A percentile compares a stretch with the other conserved stretches of the same genome.
Conservation (phyloP, 2,888 invertebrate genomes). For the Tachina fera region DNA sequence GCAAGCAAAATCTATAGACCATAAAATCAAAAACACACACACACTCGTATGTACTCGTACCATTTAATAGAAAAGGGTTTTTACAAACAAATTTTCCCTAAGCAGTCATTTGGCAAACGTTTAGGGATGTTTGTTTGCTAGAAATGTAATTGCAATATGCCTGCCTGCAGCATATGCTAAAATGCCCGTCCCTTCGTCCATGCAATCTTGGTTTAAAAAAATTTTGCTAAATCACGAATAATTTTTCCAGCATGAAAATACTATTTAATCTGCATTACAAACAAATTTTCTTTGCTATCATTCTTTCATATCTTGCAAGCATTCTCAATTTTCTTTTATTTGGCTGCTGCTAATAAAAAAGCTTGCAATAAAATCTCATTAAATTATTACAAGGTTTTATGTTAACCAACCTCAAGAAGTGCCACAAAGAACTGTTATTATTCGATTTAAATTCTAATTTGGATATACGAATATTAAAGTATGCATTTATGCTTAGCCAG, state of each 20-base stretch:
- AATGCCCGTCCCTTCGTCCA: neutral
- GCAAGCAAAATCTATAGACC: neutral
- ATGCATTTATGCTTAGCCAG: neutral
- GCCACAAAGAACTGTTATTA: conserved; percentile 24
- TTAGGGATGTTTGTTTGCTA: conserved; percentile 45
- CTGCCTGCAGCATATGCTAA: conserved; percentile 33
- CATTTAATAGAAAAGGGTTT: neutral
- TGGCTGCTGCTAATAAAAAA: conserved; percentile 7
- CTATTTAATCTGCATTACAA: neutral
- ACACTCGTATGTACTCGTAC: no score
- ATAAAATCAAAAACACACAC: neutral
- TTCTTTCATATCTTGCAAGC: neutral
- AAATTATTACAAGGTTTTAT: conserved; percentile 8
- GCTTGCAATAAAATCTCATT: conserved; percentile 30
- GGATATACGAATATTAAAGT: neutral
- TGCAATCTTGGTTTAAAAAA: conserved; percentile 8
- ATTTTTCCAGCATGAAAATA: neutral
- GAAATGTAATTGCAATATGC: conserved; percentile 38
- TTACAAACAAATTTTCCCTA: neutral
- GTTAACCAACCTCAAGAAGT: neutral
- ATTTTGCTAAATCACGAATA: conserved; percentile 4
- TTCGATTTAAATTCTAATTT: conserved; percentile 2
- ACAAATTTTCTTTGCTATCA: conserved; percentile 15
- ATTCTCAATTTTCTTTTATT: conserved; percentile 19
- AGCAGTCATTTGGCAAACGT: conserved; percentile 33